Conservation (phyloP, 2,888 invertebrate genomes). For the Rotaria magnacalcarata region DNA sequence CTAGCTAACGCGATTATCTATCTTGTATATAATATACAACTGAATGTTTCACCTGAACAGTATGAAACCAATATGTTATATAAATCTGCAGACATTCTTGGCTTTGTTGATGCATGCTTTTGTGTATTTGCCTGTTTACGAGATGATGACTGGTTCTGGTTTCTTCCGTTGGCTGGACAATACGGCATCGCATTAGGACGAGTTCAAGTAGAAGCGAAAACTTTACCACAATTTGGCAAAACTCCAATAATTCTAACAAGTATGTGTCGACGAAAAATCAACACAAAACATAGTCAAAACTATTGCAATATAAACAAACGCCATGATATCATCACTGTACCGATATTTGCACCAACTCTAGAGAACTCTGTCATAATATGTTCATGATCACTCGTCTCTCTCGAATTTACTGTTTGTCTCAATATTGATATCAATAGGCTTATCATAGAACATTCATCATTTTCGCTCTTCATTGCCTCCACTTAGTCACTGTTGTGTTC, state of each 20-base stretch:
- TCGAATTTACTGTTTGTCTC: no score
- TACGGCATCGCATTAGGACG: conserved; percentile 5
- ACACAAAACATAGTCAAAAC: not conserved
- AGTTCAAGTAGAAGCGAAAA: not conserved
- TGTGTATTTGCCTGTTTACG: conserved; percentile 22
- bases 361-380: not conserved
- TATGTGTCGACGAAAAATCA: not conserved
- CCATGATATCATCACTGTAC: not conserved
- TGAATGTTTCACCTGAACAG: not conserved
- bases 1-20: not conserved
- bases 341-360: not conserved
- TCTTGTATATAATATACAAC: conserved; percentile 13
- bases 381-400: no score
- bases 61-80: conserved; percentile 5
- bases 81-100: not conserved
- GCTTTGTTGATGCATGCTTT: not conserved
- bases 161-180: conserved; percentile 3
- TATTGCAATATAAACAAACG: not conserved
- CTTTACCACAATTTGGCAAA: not conserved
- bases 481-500: no score
- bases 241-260: not conserved
- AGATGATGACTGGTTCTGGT: conserved; percentile 7
- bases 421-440: no score
- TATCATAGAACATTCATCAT: no score
- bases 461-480: no score